Evolutionary conservation across 2,888 invertebrate genomes (phyloP), one percentile per base, ranked within the genome.

Genomic region (Parapristionchus giblindavisi): DNA sequence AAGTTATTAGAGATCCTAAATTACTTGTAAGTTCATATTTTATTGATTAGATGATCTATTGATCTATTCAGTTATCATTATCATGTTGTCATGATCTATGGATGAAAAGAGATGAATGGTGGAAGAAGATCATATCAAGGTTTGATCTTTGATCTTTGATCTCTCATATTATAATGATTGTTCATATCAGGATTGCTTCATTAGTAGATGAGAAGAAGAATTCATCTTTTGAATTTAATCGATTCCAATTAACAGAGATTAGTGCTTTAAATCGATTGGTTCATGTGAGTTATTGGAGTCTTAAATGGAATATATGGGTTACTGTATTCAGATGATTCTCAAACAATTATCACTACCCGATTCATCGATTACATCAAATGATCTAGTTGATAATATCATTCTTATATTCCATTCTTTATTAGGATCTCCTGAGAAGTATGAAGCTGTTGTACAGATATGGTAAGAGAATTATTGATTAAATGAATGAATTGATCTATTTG

Each of bases 171-270:
- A 11, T 51, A 51, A 8, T 56, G 29, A 6, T 14, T 52, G 3
- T 56, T 32, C 56, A n/a, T 27, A 56, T 56, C 56, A 71, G 70
- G 36, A 40, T 73, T 43, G 61, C 73, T 34, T 51, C 43, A 8
- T 34, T 73, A 17, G 60, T 73, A 27, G 73, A 73, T 17, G 73
- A 73, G 34, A 73, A 61, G 60, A 32, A 48, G 21, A 61, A 60
- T 36, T 29, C 51, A 2, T 51, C 27, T 8, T 24, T 32, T 24
- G 61, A 73, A 38, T 73, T 73, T 48, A 73, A 73, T 73, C 73
- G 73, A 60, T 73, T 73, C 51, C 73, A 73, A 36, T 8, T 73
- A 21, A 40, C 34, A 3, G 60, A 60, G 2, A 32, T 61, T 11
- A 36, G 27, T 3, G 73, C 48, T 27, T 61, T 73, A 43, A 60